Base-by-base conservation (phyloP, 2,888 invertebrate species). In the Drosophila paramelanica region DNA sequence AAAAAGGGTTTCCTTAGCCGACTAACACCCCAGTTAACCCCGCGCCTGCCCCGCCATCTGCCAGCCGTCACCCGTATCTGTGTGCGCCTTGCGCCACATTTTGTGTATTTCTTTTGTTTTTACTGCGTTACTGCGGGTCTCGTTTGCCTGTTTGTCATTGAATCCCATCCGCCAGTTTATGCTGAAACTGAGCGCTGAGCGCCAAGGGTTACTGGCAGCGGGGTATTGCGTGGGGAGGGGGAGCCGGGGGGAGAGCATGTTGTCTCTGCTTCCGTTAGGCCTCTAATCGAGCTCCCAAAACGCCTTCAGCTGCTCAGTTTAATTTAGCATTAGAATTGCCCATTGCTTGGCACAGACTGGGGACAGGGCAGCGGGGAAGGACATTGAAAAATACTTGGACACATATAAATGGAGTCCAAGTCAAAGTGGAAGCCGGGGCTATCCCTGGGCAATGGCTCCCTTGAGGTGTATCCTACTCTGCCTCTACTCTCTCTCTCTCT, bases 271-370 rank as follows among this genome's bases (percentile, higher is more conserved):
- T 76, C 73, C 73, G 69, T 49, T 65, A 65, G 74, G 64, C 79
- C 75, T 78, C 78, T 78, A 76, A 73, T 78, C 74, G 79, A 49
- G 60, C 64, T 78, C 58, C 79, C 75, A 56, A 56, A 73, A 75
- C 75, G 76, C 79, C 79, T 73, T 78, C 55, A 78, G 76, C 69
- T 66, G 78, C 65, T 78, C 69, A 62, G 74, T 66, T 78, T 78
- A 76, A 76, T 76, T 78, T 76, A 59, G 74, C 76, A 77, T 77
- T 79, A 77, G 76, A 71, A 57, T 56, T 57, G 77, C 58, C 60
- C 36, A 51, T 14, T 43, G 39, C 23, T 41, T 41, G 42, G 23
- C 17, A 8, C n/a, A 7, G 11, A 17, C 14, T 2, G 25, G n/a
- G 6, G 10, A 20, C 1, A 17, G 17, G 17, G 17, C 17, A 17